A percentile compares a stretch with the other conserved stretches of the same genome.
Evolutionary conservation across 2,797 vertebrate genomes (phyloP).

Genomic region (Lacerta agilis): DNA sequence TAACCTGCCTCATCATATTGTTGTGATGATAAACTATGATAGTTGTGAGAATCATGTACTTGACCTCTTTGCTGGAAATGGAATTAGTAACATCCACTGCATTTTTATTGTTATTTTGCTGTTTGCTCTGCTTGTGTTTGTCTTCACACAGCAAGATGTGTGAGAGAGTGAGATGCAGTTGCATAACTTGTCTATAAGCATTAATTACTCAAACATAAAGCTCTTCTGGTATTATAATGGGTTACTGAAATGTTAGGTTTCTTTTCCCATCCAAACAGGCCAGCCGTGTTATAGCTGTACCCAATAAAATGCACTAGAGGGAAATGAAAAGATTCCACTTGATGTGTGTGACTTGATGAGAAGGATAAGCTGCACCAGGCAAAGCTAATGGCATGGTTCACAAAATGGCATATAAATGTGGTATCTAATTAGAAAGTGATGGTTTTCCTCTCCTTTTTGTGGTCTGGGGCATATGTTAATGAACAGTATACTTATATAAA

Average conservation of each 20-base stretch:
- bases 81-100: background rate
- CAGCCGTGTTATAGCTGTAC: background rate
- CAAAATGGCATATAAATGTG: conserved; percentile 22
- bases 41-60: too few relatives aligned
- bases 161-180: background rate
- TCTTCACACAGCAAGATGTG: too few relatives aligned
- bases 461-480: conserved; percentile 10
- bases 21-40: background rate
- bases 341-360: conserved; percentile 20
- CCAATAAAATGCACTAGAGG: conserved; percentile 1
- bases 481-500: conserved; percentile 32
- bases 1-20: background rate
- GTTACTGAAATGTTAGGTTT: background rate
- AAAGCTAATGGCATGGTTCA: conserved; percentile 20
- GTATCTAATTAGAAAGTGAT: conserved; percentile 35
- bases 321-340: conserved; percentile 22
- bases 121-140: background rate
- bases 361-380: conserved; percentile 17
- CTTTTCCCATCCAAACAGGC: background rate
- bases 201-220: background rate
- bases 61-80: background rate
- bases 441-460: conserved; percentile 12
- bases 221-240: background rate
- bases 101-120: background rate
- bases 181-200: background rate